These are phyloP conservation scores for Falco berigora DNA, from an alignment of 2,797 vertebrate species.

Conservation along the genomic window DNA sequence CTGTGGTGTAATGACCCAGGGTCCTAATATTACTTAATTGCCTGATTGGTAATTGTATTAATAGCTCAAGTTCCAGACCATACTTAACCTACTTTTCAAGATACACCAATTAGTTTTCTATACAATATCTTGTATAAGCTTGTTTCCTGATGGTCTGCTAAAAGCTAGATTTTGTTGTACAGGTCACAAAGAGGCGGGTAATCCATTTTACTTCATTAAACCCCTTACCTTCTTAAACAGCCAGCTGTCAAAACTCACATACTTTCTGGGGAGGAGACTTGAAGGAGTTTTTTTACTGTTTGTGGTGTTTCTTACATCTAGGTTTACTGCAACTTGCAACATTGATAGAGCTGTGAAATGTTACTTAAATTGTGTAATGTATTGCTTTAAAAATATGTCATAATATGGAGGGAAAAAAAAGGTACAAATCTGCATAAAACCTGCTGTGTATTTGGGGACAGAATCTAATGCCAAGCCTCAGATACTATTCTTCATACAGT, in stretches of 20 bases:
- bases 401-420: background rate
- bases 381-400: constrained; percentile 1
- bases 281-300: background rate
- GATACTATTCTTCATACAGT: constrained; percentile 47
- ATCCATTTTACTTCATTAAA: constrained; percentile 23
- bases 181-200: background rate
- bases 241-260: background rate
- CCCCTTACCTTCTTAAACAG: background rate
- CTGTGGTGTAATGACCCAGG: background rate
- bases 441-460: background rate
- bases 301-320: background rate
- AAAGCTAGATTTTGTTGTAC: background rate
- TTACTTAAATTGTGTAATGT: background rate
- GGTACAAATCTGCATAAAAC: background rate
- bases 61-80: background rate
- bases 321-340: background rate
- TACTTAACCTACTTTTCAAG: background rate
- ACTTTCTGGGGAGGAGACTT: background rate
- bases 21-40: background rate
- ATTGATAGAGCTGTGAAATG: background rate
- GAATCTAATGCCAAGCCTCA: background rate
- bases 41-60: background rate
- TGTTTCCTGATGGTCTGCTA: background rate
- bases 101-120: background rate
- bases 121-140: background rate